Conservation (phyloP, 2,888 invertebrate species). For the Eupelmus urozonus region DNA sequence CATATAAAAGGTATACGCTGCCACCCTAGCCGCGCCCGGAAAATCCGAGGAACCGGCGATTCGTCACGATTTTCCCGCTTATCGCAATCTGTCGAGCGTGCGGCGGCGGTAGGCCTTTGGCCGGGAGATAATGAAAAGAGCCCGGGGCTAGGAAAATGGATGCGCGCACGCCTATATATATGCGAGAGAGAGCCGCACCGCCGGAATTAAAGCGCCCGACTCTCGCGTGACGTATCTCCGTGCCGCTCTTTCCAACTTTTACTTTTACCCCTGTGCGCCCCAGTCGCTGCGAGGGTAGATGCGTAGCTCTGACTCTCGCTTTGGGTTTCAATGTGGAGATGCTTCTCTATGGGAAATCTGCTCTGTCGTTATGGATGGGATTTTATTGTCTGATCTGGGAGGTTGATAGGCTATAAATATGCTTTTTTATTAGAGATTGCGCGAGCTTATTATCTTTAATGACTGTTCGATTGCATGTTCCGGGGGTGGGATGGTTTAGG, state of each 20-base stretch:
- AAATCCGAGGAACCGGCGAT: conserved; percentile 61
- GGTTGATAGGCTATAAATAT: neutral
- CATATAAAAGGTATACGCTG: conserved; percentile 1
- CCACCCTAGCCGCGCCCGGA: neutral
- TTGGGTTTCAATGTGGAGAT: neutral
- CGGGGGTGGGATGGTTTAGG: too few relatives aligned
- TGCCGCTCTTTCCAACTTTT: conserved; percentile 35
- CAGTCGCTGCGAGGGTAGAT: too few relatives aligned
- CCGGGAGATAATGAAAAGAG: conserved; percentile 59
- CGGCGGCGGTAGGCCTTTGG: neutral
- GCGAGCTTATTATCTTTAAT: conserved; percentile 16
- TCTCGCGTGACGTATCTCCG: conserved; percentile 60
- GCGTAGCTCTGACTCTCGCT: neutral
- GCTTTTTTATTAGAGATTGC: neutral
- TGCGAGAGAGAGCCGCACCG: neutral
- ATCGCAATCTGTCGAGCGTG: neutral
- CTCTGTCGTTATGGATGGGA: conserved; percentile 19
- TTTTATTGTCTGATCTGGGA: conserved; percentile 16
- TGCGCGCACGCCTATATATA: conserved; percentile 17
- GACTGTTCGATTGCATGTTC: conserved; percentile 12
- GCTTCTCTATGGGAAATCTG: neutral
- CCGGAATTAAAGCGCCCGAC: conserved; percentile 43
- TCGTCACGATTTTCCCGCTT: conserved; percentile 68
- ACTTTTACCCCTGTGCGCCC: neutral
- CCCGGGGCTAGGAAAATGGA: conserved; percentile 51